phyloP scores from a whole-genome alignment of 53 echinoderm and acorn worm genomes.

The Holothuria scabra region DNA sequence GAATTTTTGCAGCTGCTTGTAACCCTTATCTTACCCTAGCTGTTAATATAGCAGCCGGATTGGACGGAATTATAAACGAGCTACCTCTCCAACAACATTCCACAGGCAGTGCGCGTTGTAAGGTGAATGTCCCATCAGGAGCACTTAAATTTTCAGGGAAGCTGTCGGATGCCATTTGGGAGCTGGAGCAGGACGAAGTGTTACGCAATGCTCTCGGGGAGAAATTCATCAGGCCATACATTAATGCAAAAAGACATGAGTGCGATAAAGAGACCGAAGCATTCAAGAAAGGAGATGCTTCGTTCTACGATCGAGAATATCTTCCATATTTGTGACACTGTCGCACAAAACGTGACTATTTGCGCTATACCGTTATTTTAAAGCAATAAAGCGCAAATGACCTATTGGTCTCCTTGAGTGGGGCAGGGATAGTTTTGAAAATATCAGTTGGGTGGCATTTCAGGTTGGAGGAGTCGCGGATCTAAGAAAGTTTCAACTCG shows the following conservation, averaged over 20 bases:
- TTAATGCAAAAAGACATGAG: conserved; percentile 60
- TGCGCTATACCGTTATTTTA: no score
- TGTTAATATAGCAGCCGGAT: conserved; percentile 72
- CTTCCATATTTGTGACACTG: conserved; percentile 21
- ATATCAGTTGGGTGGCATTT: no score
- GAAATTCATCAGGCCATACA: conserved; percentile 63
- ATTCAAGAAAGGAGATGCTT: conserved; percentile 29
- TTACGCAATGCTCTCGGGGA: conserved; percentile 58
- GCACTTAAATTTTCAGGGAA: conserved; percentile 49
- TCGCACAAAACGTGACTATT: no score
- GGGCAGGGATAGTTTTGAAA: no score
- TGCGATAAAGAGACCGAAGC: conserved; percentile 49
- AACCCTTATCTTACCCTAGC: conserved; percentile 76
- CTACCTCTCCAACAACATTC: conserved; percentile 37
- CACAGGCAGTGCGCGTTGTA: conserved; percentile 37
- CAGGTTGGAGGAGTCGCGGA: no score
- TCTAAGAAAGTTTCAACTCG: no score
- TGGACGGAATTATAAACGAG: conserved; percentile 70
- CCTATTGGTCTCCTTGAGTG: no score
- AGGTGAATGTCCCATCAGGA: conserved; percentile 16
- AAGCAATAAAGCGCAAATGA: no score
- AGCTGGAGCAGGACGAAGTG: conserved; percentile 61
- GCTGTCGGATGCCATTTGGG: conserved; percentile 58
- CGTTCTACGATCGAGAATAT: conserved; percentile 37
- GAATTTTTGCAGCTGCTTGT: conserved; percentile 61